Conservation (phyloP, 2,113 vertebrate genomes). For the Rostratula benghalensis region DNA sequence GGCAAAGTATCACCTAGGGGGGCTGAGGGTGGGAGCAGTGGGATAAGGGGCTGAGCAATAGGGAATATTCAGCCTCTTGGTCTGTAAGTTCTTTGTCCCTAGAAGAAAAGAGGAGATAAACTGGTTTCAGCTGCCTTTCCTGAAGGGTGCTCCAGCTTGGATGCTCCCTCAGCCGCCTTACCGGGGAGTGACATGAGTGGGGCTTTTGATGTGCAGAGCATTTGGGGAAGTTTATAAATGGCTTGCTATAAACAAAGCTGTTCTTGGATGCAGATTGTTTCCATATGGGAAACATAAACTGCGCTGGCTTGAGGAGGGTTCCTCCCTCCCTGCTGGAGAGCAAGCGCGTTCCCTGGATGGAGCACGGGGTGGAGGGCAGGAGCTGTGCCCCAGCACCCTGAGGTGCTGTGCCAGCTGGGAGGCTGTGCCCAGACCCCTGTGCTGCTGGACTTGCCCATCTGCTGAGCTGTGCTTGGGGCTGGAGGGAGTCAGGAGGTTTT, state of each 20-base stretch:
- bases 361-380: neutral
- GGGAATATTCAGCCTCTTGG: neutral
- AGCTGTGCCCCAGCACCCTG: neutral
- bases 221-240: slow-evolving; percentile 49
- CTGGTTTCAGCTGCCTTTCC: slow-evolving; percentile 46
- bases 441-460: neutral
- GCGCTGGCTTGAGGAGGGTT: neutral
- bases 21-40: neutral
- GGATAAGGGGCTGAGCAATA: neutral
- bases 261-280: slow-evolving; percentile 50
- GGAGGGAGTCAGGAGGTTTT: neutral
- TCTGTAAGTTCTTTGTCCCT: slow-evolving; percentile 3
- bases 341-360: neutral
- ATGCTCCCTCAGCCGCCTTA: neutral
- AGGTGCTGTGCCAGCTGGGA: neutral
- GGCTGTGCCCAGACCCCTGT: neutral
- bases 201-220: slow-evolving; percentile 19
- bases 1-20: neutral
- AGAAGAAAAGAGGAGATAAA: slow-evolving; percentile 6
- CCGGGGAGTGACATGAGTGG: slow-evolving; percentile 18
- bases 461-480: neutral
- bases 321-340: slow-evolving; percentile 1
- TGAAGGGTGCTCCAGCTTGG: neutral
- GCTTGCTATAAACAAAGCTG: slow-evolving; percentile 44
- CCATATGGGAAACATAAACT: slow-evolving; percentile 54